Evolutionary conservation across 1,140 invertebrate genomes (phyloP).

Genomic region (Aphidius gifuensis): DNA sequence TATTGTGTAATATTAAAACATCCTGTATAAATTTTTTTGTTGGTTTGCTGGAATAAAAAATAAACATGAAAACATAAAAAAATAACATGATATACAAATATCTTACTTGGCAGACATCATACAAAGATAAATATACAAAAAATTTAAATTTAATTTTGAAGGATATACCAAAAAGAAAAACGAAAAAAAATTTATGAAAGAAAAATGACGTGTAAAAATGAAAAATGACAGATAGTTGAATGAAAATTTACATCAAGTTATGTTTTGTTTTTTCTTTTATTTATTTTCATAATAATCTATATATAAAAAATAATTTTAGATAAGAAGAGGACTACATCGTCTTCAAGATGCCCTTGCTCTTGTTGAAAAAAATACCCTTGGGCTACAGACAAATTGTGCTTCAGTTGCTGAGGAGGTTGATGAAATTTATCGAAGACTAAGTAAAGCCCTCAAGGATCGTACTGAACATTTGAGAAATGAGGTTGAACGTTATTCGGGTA

Average conservation of each 20-base stretch:
- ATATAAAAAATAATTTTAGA: conserved; percentile 42
- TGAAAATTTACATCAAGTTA: neutral
- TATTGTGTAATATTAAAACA: conserved; percentile 64
- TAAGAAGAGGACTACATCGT: conserved; percentile 79
- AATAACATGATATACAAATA: no score
- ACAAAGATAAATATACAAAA: neutral
- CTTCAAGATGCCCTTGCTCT: conserved; percentile 79
- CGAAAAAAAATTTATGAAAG: no score
- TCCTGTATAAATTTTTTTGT: conserved; percentile 48
- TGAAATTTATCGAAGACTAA: conserved; percentile 83
- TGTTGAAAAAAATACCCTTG: conserved; percentile 81
- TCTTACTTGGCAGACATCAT: no score
- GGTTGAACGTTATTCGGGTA: conserved; percentile 81
- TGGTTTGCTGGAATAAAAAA: conserved; percentile 11
- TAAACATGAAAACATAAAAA: neutral
- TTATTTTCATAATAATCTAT: neutral
- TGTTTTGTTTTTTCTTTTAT: neutral
- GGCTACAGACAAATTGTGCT: conserved; percentile 79
- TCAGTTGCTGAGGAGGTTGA: conserved; percentile 89
- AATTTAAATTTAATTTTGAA: neutral
- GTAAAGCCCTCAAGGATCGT: conserved; percentile 88
- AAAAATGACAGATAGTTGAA: no score
- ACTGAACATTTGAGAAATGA: conserved; percentile 85
- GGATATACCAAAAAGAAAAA: neutral
- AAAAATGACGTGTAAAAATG: no score